Evolutionary conservation across 1,140 invertebrate genomes (phyloP), one percentile per base, ranked within the genome.

Genomic region (Leptopilina boulardi): DNA sequence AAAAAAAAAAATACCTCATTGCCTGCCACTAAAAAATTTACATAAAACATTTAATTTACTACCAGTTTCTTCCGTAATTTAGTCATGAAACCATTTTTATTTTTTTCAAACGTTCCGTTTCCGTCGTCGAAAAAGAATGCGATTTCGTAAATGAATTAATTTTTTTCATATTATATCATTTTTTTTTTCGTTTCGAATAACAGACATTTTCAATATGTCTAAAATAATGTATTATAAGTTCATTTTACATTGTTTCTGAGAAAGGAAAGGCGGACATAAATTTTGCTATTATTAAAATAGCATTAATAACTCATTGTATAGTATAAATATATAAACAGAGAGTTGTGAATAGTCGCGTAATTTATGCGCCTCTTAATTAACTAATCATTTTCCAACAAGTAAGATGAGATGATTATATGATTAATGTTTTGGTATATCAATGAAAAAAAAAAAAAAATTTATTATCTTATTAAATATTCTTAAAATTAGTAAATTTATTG

Each of bases 231-330:
- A 18, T 47, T n/a, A 15, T 18, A n/a, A 51, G 18, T 10, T 26
- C 15, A 8, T 66, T 4, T 30, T n/a, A 23, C 21, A 66, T 66
- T 66, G 23, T 26, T 66, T 66, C 56, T 6, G 5, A 21, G 54
- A 26, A 66, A 66, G 5, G 56, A 66, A 30, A 66, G 56, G 56
- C 21, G 56, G 19, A 66, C 21, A 30, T 66, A 66, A 66, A 66
- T 66, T 30, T 10, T 30, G 23, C 23, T 11, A 30, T 66, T 66
- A 66, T 30, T 30, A 66, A 26, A 23, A 66, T 54, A 54, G 11
- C 56, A 66, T 66, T 66, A 66, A 66, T 66, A 26, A 66, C 56
- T 66, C 56, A 66, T 66, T 66, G 56, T 66, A 26, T 34, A n/a
- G n/a, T n/a, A n/a, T n/a, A n/a, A n/a, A n/a, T n/a, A n/a, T n/a